Evolutionary conservation across 1,140 invertebrate genomes (phyloP), one percentile per base, ranked within the genome.

Genomic region (Ceratosolen solmsi): DNA sequence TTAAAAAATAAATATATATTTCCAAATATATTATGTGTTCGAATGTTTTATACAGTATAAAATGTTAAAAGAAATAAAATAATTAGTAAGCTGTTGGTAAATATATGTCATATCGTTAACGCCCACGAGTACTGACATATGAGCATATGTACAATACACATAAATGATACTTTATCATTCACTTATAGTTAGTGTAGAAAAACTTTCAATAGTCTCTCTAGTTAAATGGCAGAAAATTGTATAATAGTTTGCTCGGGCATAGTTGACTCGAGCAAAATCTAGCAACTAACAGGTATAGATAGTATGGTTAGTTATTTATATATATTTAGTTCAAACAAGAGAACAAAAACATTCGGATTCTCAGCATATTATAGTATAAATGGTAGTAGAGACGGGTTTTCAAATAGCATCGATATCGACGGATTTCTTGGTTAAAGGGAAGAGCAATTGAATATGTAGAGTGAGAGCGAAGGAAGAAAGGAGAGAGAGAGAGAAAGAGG

Each of bases 401-500:
- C 17, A 33, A n/a, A 30, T 30, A 49, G 41, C 60, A 77, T 65
- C 41, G n/a, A 65, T 77, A 65, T 77, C 58, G 75, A 51, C 25
- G 56, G 38, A n/a, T 63, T 63, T 76, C 25, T 38, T 41, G 54
- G 22, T 30, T n/a, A 1, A 13, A 7, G 8, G 33, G 0, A 25
- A 11, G 13, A 22, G 20, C 11, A 27, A 30, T 25, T 17, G n/a
- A 30, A 9, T 11, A 22, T 13, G 71, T 54, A 58, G 36, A 76
- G 51, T 33, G n/a, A 20, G 22, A 84, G n/a, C 11, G 22, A 84
- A 36, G 46, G 38, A 30, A 58, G 22, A 74, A n/a, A 51, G 51
- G 15, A 38, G 65, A 17, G 49, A 58, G 49, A 20, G 30, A 76
- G 25, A 17, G 27, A 41, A 30, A 58, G 36, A 71, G 46, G 22